Evolutionary conservation across 2,888 invertebrate genomes (phyloP), one percentile per base, ranked within the genome.

Genomic region (Agrotis puta): DNA sequence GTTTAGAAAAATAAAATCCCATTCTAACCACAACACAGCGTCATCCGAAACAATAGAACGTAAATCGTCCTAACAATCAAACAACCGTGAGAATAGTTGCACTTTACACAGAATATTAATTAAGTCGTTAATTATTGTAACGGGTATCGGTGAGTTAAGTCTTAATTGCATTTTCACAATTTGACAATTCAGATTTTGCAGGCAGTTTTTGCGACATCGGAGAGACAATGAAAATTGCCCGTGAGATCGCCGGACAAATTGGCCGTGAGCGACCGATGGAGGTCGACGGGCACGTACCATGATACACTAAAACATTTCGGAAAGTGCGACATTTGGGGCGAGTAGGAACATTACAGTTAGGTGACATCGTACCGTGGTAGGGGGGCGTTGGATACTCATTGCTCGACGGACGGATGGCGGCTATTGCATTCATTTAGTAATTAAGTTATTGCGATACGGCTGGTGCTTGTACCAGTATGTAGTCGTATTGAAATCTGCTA

Each of bases 211-310:
- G 91, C 92, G 91, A 91, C 81, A 85, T 78, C 78, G 81, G 79
- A 87, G 83, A 88, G 88, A 93, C 92, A 93, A 92, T 92, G 89
- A 88, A 88, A 88, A 90, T 78, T 81, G 85, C 84, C 87, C 88
- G 91, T 90, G 92, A 90, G 92, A 93, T 90, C 85, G 88, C 83
- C 88, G 87, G 87, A 87, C 88, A 88, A 92, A 92, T 91, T 93
- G 94, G 90, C 92, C 91, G 80, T 92, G 92, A 93, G 89, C 87
- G 77, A 82, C 85, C 85, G 89, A 90, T 90, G 88, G 93, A 95
- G 94, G 95, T 92, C 93, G 85, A 71, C 84, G 74, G 84, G 79
- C 87, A 85, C 70, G 78, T 87, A 88, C 86, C 86, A 88, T 79
- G 80, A 85, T 75, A 51, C 48, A 72, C 61, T 71, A 48, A 64